phyloP scores from a whole-genome alignment of 2,888 invertebrate species.

The Saturnia japonica region DNA sequence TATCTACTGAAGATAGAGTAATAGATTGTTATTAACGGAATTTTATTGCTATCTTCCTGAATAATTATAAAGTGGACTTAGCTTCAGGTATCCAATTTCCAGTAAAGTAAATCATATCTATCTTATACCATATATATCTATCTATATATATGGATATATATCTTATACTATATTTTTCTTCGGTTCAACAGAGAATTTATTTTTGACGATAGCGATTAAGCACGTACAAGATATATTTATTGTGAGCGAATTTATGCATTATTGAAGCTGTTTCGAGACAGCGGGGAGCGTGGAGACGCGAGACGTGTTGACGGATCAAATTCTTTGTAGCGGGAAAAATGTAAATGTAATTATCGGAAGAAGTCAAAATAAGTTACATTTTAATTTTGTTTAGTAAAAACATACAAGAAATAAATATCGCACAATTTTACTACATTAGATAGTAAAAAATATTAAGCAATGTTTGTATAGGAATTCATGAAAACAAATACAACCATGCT shows the following conservation, averaged over 20 bases:
- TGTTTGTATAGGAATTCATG: not conserved
- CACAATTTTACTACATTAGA: not conserved
- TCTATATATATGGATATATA: too few relatives aligned
- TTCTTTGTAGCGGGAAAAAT: conserved; percentile 19
- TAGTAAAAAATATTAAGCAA: not conserved
- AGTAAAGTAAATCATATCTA: too few relatives aligned
- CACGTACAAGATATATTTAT: conserved; percentile 41
- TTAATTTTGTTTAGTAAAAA: not conserved
- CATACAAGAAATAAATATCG: not conserved
- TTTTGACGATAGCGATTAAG: conserved; percentile 35
- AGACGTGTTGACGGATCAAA: conserved; percentile 25
- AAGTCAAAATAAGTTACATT: conserved; percentile 14
- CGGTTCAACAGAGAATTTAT: conserved; percentile 19
- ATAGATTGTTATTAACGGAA: not conserved
- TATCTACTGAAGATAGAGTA: too few relatives aligned
- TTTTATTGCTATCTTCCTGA: not conserved
- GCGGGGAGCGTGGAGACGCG: conserved; percentile 27
- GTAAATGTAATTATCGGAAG: conserved; percentile 19
- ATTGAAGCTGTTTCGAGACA: conserved; percentile 31
- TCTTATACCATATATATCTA: not conserved
- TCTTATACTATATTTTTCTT: not conserved
- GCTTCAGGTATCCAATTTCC: not conserved
- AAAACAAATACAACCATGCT: too few relatives aligned
- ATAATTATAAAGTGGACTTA: not conserved
- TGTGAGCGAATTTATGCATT: conserved; percentile 38